Evolutionary conservation across 2,797 vertebrate species (phyloP).

Genomic region (Clarias laeviceps): DNA sequence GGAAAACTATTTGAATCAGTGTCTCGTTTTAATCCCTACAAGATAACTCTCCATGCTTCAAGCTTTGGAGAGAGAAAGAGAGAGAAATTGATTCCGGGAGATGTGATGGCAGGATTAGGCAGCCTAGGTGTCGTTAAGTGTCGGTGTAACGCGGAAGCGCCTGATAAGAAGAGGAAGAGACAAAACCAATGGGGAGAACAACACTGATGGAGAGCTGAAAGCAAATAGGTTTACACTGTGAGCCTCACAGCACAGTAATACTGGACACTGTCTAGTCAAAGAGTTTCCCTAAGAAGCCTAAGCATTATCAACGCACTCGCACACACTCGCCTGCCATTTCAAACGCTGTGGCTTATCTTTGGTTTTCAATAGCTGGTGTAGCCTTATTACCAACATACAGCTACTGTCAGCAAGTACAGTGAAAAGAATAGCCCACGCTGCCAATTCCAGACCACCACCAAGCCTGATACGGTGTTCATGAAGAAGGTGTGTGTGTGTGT

Average conservation of each 20-base stretch:
- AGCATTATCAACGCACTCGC: slow-evolving; percentile 60
- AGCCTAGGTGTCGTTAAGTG: background rate
- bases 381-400: slow-evolving; percentile 42
- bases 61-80: slow-evolving; percentile 12
- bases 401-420: slow-evolving; percentile 44
- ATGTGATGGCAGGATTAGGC: slow-evolving; percentile 42
- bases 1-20: slow-evolving; percentile 38
- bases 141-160: slow-evolving; percentile 28
- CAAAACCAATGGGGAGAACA: background rate
- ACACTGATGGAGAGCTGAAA: background rate
- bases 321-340: slow-evolving; percentile 59
- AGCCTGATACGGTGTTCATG: slow-evolving; percentile 55
- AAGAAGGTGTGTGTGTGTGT: slow-evolving; percentile 42
- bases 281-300: slow-evolving; percentile 25
- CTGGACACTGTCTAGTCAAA: slow-evolving; percentile 31
- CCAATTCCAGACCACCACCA: slow-evolving; percentile 60
- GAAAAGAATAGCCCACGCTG: slow-evolving; percentile 39
- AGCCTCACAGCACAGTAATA: background rate
- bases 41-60: slow-evolving; percentile 36
- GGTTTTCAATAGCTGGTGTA: slow-evolving; percentile 54
- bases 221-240: slow-evolving; percentile 8
- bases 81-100: slow-evolving; percentile 41
- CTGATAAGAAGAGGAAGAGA: slow-evolving; percentile 37
- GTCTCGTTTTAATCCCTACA: slow-evolving; percentile 41
- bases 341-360: slow-evolving; percentile 66